Conservation (phyloP, 2,888 invertebrate species). For the Rugalucina vietnamica region DNA sequence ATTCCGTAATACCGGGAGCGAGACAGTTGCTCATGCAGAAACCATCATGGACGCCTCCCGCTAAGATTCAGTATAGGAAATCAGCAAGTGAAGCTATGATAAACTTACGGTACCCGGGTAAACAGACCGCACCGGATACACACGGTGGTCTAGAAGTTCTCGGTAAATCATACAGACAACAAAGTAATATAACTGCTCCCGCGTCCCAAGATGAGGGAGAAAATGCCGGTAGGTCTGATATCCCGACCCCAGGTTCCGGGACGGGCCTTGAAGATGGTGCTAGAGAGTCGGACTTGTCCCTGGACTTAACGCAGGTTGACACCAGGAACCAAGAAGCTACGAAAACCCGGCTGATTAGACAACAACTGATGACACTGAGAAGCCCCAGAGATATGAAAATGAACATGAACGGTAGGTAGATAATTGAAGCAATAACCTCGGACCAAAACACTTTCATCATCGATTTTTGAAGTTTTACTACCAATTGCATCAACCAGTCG, state of each 20-base stretch:
- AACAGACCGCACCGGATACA: slow-evolving; percentile 39
- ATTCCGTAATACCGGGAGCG: background rate
- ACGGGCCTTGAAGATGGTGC: background rate
- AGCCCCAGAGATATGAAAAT: slow-evolving; percentile 23
- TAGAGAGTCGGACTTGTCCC: background rate
- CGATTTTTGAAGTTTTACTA: no score
- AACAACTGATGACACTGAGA: slow-evolving; percentile 20
- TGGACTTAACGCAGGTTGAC: background rate
- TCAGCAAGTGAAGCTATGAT: slow-evolving; percentile 59
- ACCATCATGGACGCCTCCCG: background rate
- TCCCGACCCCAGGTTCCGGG: slow-evolving; percentile 20
- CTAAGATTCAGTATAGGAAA: slow-evolving; percentile 52
- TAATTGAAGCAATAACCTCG: no score
- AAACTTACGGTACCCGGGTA: slow-evolving; percentile 45
- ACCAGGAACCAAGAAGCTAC: background rate
- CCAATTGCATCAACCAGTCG: no score
- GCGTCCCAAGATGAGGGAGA: slow-evolving; percentile 19
- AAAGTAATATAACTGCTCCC: background rate
- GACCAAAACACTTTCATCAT: no score
- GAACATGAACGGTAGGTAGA: slow-evolving; percentile 36
- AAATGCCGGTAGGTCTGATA: slow-evolving; percentile 5
- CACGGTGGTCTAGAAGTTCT: slow-evolving; percentile 57
- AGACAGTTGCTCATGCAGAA: background rate
- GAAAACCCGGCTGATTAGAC: slow-evolving; percentile 17
- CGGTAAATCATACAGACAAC: slow-evolving; percentile 56